Evolutionary conservation across 1,140 invertebrate genomes (phyloP).

Genomic region (Drosophila lacteicornis): DNA sequence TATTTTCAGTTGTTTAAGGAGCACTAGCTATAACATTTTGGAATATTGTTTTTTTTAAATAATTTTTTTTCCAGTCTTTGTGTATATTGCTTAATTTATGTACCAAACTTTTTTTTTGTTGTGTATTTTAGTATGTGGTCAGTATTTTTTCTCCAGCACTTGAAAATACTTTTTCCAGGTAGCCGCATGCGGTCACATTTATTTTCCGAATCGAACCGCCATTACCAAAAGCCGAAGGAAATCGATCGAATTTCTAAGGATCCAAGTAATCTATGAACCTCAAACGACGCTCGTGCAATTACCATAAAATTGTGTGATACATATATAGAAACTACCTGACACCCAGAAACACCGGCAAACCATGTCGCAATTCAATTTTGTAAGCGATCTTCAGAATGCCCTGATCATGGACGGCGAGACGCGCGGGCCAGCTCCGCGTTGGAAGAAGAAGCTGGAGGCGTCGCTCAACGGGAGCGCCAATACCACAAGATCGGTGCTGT

Average conservation of each 20-base stretch:
- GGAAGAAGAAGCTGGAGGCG: constrained; percentile 89
- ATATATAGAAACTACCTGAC: constrained; percentile 17
- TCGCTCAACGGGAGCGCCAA: constrained; percentile 85
- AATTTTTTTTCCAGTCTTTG: no score
- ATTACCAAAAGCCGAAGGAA: constrained; percentile 29
- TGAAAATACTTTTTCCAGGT: neutral
- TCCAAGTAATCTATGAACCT: constrained; percentile 24
- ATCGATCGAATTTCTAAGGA: constrained; percentile 2
- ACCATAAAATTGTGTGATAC: constrained; percentile 25
- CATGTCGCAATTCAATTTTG: constrained; percentile 92
- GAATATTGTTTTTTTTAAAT: no score
- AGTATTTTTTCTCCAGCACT: neutral
- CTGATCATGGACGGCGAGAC: constrained; percentile 91
- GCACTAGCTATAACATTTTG: no score
- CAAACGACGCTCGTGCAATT: constrained; percentile 37
- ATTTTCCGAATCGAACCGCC: constrained; percentile 61
- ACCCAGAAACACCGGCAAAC: neutral
- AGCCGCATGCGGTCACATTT: constrained; percentile 13
- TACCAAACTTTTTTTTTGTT: neutral
- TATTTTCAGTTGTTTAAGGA: no score
- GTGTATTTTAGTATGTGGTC: neutral
- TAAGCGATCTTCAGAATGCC: constrained; percentile 91
- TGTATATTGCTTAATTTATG: no score
- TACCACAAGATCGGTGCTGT: constrained; percentile 86
- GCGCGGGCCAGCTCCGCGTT: constrained; percentile 91